Evolutionary conservation across 1,140 invertebrate species (phyloP), one percentile per base, ranked within the genome.

Genomic region (Drosophila bipectinata): DNA sequence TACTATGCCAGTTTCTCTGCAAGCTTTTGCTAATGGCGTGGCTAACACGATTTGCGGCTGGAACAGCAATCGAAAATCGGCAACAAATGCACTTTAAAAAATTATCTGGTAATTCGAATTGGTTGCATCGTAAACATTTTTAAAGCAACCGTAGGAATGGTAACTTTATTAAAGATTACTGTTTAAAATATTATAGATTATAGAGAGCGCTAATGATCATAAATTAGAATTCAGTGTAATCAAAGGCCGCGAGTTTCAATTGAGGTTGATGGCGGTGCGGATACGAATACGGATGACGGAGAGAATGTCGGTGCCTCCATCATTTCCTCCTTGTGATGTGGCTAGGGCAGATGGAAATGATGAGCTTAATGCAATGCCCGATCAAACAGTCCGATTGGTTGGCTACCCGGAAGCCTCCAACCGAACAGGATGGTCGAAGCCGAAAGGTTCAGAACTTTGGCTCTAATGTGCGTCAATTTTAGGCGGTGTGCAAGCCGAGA

Each of bases 21-120:
- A 64, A 77, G 82, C 83, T 83, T 79, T 88, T 88, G 83, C 82
- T 87, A 88, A 87, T 87, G 82, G 82, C 83, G 78, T 88, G 83
- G 79, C 79, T 87, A 87, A 87, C 79, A 87, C 79, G 82, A 87
- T 87, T 87, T 88, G 79, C 48, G 82, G 82, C 67, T 32, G 59
- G 47, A 37, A 30, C 51, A 18, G 44, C 52, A 56, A 30, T 64
- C 24, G 18, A 24, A 67, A 68, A 69, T 30, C 41, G 8, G 24
- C 9, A 28, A 8, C 21, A 32, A 67, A 18, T 44, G 18, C 34
- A 58, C 48, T 24, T 56, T 14, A 21, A 47, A 12, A 26, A 55
- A 41, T 21, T 44, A 0, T 44, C 21, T 6, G 14, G 15, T 44
- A 9, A 44, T 44, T 9, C 41, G 10, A 37, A n/a, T 12, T 37